Evolutionary conservation across 2,888 invertebrate genomes (phyloP).

Genomic region (Pilophorus perplexus): DNA sequence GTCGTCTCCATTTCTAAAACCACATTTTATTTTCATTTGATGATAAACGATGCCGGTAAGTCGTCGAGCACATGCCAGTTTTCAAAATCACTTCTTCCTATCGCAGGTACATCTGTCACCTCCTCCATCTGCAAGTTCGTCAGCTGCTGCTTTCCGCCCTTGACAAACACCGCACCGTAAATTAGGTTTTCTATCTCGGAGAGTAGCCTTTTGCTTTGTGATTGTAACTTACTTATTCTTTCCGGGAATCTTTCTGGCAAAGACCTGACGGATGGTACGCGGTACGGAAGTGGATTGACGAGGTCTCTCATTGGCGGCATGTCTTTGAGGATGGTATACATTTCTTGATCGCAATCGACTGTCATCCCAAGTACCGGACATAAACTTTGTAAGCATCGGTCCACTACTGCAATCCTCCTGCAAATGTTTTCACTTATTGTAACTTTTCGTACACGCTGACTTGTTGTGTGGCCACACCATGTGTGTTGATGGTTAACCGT

Average conservation of each 20-base stretch:
- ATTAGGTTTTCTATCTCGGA: no score
- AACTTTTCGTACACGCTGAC: no score
- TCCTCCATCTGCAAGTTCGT: neutral
- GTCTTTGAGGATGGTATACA: constrained; percentile 16
- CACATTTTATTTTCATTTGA: no score
- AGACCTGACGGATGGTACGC: constrained; percentile 14
- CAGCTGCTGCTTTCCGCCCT: no score
- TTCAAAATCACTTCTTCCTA: constrained; percentile 11
- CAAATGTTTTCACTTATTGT: no score
- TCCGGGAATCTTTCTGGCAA: constrained; percentile 7
- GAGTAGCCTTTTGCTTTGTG: no score
- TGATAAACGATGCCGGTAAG: no score
- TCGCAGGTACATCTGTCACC: constrained; percentile 9
- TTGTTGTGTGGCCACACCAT: no score
- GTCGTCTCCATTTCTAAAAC: no score
- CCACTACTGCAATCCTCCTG: constrained; percentile 13
- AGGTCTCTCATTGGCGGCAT: constrained; percentile 24
- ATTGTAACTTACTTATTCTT: constrained; percentile 9
- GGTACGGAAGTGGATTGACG: constrained; percentile 5
- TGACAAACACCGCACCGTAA: no score
- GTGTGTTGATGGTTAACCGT: no score
- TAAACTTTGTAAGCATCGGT: constrained; percentile 21
- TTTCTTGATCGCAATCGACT: constrained; percentile 30
- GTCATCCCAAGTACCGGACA: constrained; percentile 24
- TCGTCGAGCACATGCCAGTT: no score